phyloP scores from a whole-genome alignment of 1,140 invertebrate genomes.

The Polypedilum vanderplanki region DNA sequence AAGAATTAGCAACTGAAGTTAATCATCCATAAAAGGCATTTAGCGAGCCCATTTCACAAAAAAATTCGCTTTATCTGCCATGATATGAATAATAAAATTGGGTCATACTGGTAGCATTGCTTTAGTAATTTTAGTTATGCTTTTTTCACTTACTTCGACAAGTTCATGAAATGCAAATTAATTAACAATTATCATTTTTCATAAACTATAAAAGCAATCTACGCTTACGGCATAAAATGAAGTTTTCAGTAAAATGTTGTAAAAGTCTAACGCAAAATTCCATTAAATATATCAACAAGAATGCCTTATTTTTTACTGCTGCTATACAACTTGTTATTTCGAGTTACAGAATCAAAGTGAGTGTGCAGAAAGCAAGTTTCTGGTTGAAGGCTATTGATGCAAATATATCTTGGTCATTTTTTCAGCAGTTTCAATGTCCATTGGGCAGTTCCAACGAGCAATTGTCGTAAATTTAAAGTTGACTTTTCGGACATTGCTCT shows the following conservation, averaged over 20 bases:
- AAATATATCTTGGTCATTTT: not conserved
- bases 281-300: not conserved
- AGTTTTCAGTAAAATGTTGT: not conserved
- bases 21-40: too few species aligned
- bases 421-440: constrained; percentile 1
- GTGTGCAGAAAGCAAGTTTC: not conserved
- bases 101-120: too few species aligned
- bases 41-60: too few species aligned
- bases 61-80: too few species aligned
- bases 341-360: not conserved
- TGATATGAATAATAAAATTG: too few species aligned
- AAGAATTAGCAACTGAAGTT: too few species aligned
- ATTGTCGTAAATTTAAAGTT: not conserved
- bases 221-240: not conserved
- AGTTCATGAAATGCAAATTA: constrained; percentile 14
- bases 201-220: constrained; percentile 9
- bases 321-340: constrained; percentile 17
- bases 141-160: not conserved
- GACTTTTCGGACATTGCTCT: not conserved
- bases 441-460: not conserved
- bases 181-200: constrained; percentile 7
- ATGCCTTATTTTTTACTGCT: not conserved
- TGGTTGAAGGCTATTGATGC: not conserved
- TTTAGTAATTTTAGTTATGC: too few species aligned
- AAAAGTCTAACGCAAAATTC: constrained; percentile 8